Percentiles rank a stretch among this genome's conserved stretches.
Conservation (phyloP, 1,140 invertebrate species). For the Akabosia matsudoensis region DNA sequence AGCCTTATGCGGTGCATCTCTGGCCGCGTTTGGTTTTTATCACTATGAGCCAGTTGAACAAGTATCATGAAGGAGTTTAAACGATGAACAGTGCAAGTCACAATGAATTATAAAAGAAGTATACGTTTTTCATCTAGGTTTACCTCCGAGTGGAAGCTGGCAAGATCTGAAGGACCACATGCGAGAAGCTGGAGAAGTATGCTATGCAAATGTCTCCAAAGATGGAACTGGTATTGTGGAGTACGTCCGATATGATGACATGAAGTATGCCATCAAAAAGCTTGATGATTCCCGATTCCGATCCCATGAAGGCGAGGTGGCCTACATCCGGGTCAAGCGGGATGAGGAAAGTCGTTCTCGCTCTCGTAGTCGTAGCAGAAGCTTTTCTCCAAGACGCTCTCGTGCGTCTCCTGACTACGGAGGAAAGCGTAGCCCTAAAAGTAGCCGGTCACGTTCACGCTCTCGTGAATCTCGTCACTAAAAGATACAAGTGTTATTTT, state of each 20-base stretch:
- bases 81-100: too few species aligned
- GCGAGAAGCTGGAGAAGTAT: slow-evolving; percentile 65
- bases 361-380: slow-evolving; percentile 43
- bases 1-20: neutral
- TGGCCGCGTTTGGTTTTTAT: neutral
- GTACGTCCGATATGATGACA: slow-evolving; percentile 61
- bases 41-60: neutral
- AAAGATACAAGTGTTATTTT: slow-evolving; percentile 4
- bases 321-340: slow-evolving; percentile 59
- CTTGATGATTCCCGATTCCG: slow-evolving; percentile 64
- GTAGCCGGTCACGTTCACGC: slow-evolving; percentile 51
- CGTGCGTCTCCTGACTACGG: slow-evolving; percentile 35
- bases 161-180: slow-evolving; percentile 68
- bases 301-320: slow-evolving; percentile 62
- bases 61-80: neutral
- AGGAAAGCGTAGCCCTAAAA: slow-evolving; percentile 23
- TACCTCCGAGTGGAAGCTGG: slow-evolving; percentile 64
- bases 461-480: slow-evolving; percentile 40
- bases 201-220: slow-evolving; percentile 64
- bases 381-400: slow-evolving; percentile 47
- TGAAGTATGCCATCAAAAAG: slow-evolving; percentile 64
- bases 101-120: too few species aligned
- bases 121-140: slow-evolving; percentile 54
- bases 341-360: slow-evolving; percentile 52
- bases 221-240: slow-evolving; percentile 65